Percentiles rank a stretch among this genome's conserved stretches.
phyloP scores from a whole-genome alignment of 2,888 invertebrate species.

The Gastrophysa polygoni region DNA sequence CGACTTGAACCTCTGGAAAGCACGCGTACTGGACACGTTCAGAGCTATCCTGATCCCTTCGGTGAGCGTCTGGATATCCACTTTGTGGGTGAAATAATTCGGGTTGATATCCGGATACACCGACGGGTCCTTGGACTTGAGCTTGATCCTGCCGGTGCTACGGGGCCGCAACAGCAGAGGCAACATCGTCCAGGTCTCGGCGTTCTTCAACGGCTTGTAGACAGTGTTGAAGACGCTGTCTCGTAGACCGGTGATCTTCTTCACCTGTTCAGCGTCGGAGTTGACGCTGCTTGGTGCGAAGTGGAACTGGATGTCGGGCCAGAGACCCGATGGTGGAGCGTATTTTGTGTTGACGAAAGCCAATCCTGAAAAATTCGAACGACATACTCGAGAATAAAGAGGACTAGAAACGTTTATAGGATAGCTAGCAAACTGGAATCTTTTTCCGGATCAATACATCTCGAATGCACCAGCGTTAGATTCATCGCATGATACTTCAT shows the following conservation, averaged over 20 bases:
- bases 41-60: conserved; percentile 87
- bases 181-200: conserved; percentile 85
- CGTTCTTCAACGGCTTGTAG: conserved; percentile 77
- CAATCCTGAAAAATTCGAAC: conserved; percentile 51
- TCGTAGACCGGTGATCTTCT: conserved; percentile 73
- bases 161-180: conserved; percentile 83
- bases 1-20: conserved; percentile 82
- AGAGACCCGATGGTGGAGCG: conserved; percentile 75
- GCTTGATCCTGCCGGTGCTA: conserved; percentile 85
- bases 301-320: conserved; percentile 88
- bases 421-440: too few species aligned
- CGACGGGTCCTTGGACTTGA: conserved; percentile 81
- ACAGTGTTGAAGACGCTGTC: conserved; percentile 85
- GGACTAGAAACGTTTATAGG: too few species aligned
- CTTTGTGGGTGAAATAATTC: conserved; percentile 87
- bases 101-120: conserved; percentile 87
- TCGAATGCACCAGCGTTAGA: too few species aligned
- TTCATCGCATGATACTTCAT: too few species aligned
- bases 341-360: conserved; percentile 88
- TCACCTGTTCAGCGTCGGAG: conserved; percentile 81
- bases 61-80: conserved; percentile 78
- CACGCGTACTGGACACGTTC: conserved; percentile 77
- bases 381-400: not conserved
- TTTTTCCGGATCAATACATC: too few species aligned
- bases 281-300: conserved; percentile 85